A percentile compares a stretch with the other conserved stretches of the same genome.
Conservation (phyloP, 2,888 invertebrate genomes). For the Nowickia ferox region DNA sequence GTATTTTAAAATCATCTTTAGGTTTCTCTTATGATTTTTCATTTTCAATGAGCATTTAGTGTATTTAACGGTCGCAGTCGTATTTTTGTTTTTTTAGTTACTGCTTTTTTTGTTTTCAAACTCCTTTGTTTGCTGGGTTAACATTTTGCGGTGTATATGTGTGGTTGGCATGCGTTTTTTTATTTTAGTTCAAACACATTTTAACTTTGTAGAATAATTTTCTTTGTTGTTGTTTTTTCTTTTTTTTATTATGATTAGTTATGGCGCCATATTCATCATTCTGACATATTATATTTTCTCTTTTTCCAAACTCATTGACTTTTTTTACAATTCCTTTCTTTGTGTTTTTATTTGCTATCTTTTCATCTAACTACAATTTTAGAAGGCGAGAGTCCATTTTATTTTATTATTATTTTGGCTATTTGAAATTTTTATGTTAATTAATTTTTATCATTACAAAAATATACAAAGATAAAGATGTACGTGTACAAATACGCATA, state of each 20-base stretch:
- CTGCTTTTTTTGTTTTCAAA: no score
- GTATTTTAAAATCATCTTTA: no score
- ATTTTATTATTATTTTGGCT: neutral
- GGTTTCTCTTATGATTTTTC: no score
- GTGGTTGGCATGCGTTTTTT: neutral
- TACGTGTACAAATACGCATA: neutral
- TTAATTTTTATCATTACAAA: slow-evolving; percentile 15
- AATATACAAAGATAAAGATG: neutral
- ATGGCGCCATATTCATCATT: slow-evolving; percentile 69
- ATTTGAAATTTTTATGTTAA: slow-evolving; percentile 13
- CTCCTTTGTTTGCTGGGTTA: no score
- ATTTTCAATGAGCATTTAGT: no score
- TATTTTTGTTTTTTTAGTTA: no score
- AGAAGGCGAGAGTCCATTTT: neutral
- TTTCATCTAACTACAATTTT: neutral
- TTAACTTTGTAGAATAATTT: neutral
- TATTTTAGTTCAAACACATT: neutral
- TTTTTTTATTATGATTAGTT: slow-evolving; percentile 65
- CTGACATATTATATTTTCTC: slow-evolving; percentile 15
- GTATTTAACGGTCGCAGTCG: no score
- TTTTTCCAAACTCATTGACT: neutral
- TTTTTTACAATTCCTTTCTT: slow-evolving; percentile 6
- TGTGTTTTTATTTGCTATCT: neutral
- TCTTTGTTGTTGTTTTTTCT: neutral
- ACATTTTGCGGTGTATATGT: neutral